These are phyloP conservation scores for Acronicta alni DNA, from an alignment of 2,888 invertebrate genomes.

Conservation along the genomic window DNA sequence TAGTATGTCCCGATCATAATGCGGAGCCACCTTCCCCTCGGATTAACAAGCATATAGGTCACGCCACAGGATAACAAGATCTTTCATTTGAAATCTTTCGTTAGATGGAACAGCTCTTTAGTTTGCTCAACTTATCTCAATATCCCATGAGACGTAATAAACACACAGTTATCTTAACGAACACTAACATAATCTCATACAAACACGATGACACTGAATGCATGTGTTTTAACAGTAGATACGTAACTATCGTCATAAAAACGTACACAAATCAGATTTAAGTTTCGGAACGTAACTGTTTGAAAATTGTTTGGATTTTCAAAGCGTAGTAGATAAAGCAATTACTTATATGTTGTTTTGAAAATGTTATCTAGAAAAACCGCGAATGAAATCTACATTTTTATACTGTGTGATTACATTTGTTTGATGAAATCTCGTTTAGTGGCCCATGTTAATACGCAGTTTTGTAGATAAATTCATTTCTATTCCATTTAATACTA, in stretches of 20 bases:
- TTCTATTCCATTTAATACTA: background rate
- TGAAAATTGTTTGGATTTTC: constrained; percentile 20
- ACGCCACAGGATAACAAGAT: background rate
- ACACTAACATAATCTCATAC: constrained; percentile 26
- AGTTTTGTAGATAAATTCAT: too few species aligned
- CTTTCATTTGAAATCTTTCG: background rate
- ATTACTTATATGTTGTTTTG: background rate
- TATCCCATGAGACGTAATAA: constrained; percentile 33
- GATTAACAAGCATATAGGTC: background rate
- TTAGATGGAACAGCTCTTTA: constrained; percentile 10
- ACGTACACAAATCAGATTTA: constrained; percentile 14
- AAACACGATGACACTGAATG: constrained; percentile 30
- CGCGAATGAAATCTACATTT: constrained; percentile 3
- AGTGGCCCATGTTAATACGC: background rate
- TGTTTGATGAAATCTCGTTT: background rate
- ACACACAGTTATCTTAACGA: constrained; percentile 26
- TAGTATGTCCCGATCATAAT: background rate
- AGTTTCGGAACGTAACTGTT: constrained; percentile 14
- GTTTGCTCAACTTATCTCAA: constrained; percentile 32
- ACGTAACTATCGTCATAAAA: constrained; percentile 25
- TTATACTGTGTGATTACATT: background rate
- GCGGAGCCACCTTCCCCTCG: too few species aligned
- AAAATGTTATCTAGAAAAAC: constrained; percentile 10
- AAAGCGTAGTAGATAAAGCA: constrained; percentile 19
- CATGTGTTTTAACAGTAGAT: constrained; percentile 26